Base-by-base conservation (phyloP, 2,113 vertebrate species). In the zebrafish (Danio rerio) region DNA sequence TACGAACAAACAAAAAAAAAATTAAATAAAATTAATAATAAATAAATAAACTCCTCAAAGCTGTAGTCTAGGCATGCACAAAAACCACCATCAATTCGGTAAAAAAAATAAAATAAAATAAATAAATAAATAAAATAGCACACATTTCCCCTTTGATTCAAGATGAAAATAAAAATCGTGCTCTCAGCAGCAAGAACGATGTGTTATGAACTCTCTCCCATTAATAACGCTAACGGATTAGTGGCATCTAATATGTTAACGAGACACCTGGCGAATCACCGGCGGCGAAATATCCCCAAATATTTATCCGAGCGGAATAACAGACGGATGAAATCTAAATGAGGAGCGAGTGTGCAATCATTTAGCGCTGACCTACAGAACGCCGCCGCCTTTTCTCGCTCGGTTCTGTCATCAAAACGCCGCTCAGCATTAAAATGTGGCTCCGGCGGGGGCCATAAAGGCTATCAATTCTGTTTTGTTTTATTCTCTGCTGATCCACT, bases 391-490 rank as follows among this genome's bases (percentile, higher is more conserved):
- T 74, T 68, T 66, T 79, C 80, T 81, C 58, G 43, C 81, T 80
- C 69, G 55, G 74, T 81, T 74, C 71, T 69, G 85, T 87, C 85
- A 80, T 84, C 69, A 18, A 77, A 76, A 59, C 55, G 70, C 84
- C 16, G 74, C 81, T 81, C 80, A 83, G 78, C 53, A 20, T 63
- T 85, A 83, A 88, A 75, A 82, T 85, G 80, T 87, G 69, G 72
- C 78, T 69, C 84, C 78, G 70, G 16, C 4, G 79, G 76, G 88
- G 73, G 31, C 79, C 43, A 86, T 88, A 81, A 86, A 86, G 76
- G 49, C 71, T 77, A 83, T 87, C 85, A 70, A 76, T 84, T 86
- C 83, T 82, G 80, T 81, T 85, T 83, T 71, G 70, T 82, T 84
- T 77, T 79, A 80, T 78, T 85, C 82, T 81, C 77, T 63, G 81